Base-by-base conservation (phyloP, 2,113 vertebrate species). In the Zapus hudsonius region DNA sequence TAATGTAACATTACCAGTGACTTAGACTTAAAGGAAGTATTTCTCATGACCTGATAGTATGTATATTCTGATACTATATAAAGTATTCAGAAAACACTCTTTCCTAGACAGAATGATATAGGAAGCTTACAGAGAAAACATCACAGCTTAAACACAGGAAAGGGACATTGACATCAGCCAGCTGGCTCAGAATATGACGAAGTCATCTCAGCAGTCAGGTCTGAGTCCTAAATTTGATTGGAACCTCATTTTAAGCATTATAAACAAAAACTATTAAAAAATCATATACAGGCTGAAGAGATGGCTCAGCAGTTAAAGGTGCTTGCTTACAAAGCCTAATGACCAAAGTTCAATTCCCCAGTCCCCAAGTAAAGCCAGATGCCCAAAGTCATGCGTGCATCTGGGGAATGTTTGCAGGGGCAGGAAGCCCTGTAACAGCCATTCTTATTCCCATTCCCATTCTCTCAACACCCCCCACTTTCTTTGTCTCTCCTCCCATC, bases 131-230 rank as follows among this genome's bases (percentile, higher is more conserved):
- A 4, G 7, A 83, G 63, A 19, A 86, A 79, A 84, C 23, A 64
- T 5, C n/a, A 55, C 72, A 33, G 22, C 40, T 94, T 88, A 82
- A 72, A 70, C 61, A 69, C 36, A 90, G 19, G 47, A 88, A 92
- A 92, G 44, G 15, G 16, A 63, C 72, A 36, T 70, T 47, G 40
- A n/a, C 19, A 23, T 81, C 5, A 16, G 7, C 11, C 31, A 57
- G 19, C 38, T 82, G 69, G 81, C 7, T 52, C 29, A 57, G 7
- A 69, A 9, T 78, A 64, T n/a, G 20, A 70, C 1, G 64, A 31
- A 66, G 16, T n/a, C 25, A 27, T 12, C 1, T 70, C 36, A 66
- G 12, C 31, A 29, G 36, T 12, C 69, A 7, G 52, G 80, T 36
- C 40, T 23, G 13, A 80, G 42, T 33, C n/a, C 25, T 2, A 7